Conservation (phyloP, 2,797 vertebrate genomes). For the Alfaro cultratus region DNA sequence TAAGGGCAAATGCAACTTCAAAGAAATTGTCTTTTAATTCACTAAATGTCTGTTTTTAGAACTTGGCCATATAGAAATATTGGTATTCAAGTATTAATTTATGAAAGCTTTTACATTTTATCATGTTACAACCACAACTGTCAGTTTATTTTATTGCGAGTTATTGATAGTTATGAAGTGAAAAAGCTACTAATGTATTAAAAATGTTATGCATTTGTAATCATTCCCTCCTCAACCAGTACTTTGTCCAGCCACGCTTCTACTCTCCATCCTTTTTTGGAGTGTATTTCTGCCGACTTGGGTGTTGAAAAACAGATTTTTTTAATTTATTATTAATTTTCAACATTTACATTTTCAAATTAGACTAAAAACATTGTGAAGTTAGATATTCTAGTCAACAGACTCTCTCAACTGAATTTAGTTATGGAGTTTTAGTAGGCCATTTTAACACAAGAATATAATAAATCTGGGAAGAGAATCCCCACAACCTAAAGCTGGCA, state of each 20-base stretch:
- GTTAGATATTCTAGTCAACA: not conserved
- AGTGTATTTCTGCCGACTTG: not conserved
- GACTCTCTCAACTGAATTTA: not conserved
- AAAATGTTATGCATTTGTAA: not conserved
- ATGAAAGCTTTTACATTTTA: not conserved
- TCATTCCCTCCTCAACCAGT: not conserved
- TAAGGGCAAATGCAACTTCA: constrained; percentile 19
- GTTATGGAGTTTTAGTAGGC: not conserved
- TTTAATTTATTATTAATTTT: not conserved
- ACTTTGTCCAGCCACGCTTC: not conserved
- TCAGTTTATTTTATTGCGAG: not conserved
- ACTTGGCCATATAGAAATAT: not conserved
- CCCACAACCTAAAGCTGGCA: not conserved
- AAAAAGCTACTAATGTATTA: not conserved
- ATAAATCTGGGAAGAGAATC: not conserved
- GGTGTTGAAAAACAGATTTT: not conserved
- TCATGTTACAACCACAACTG: not conserved
- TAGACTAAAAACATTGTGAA: not conserved
- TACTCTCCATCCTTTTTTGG: not conserved
- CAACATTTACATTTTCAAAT: not conserved
- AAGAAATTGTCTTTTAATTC: not conserved
- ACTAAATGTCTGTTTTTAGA: constrained; percentile 13
- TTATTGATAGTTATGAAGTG: not conserved
- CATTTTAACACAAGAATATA: not conserved
- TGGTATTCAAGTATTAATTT: not conserved